Base-by-base conservation (phyloP, 2,113 vertebrate species). In the Dicaeum eximium region DNA sequence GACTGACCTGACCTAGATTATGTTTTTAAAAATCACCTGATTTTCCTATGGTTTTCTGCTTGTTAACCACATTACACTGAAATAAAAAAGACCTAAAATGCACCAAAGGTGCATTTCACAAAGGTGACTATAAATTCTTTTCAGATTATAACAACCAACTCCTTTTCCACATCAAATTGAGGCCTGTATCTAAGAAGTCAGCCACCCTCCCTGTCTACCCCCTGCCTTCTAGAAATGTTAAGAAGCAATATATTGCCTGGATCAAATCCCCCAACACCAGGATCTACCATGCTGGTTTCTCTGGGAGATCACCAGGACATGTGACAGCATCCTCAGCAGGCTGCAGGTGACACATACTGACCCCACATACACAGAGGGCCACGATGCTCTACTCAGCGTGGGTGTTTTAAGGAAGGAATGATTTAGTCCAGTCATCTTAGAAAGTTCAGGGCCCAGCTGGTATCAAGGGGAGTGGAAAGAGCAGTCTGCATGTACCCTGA, bases 1-100 rank as follows among this genome's bases (percentile, higher is more conserved):
- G 54, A 66, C 1, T 90, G 91, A 90, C 82, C 95, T 92, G 96
- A 96, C 91, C 92, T 93, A 94, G 88, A 95, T 96, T 83, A 90
- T 67, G n/a, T n/a, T n/a, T n/a, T 61, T 0, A 5, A 44, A 60
- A 62, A 22, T 4, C 28, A 38, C 11, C 13, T 35, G 25, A 35
- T 69, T 90, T 94, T 92, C 72, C 53, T 74, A 60, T 45, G 35
- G 0, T 28, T 33, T 92, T 23, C 66, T 70, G 6, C 38, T 16
- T 37, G 3, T 57, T 92, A 87, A 47, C 10, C 56, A 75, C 28
- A 53, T 71, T 64, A 73, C 38, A 81, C 27, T 74, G 61, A 84
- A 83, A 27, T 23, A 30, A 72, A 67, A 70, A 71, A 31, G 1
- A 70, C 8, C 72, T 91, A 53, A 86, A 77, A 73, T 14, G 10